Percentiles rank a stretch among this genome's conserved stretches.
These are phyloP conservation scores for Disparrhopalites patrizii DNA, from an alignment of 2,888 invertebrate genomes.

Conservation along the genomic window DNA sequence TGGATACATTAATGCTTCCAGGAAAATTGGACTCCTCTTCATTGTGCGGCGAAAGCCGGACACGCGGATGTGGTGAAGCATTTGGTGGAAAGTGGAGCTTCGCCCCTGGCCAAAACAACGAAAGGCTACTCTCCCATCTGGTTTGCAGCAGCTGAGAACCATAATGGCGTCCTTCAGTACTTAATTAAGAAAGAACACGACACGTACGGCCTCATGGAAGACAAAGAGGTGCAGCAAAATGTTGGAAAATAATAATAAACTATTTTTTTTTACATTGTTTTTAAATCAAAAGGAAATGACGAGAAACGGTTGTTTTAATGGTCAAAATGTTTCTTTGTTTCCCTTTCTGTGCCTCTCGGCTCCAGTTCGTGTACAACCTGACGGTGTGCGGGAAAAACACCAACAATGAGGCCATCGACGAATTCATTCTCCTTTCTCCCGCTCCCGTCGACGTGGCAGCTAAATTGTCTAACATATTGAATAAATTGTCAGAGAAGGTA, in stretches of 20 bases:
- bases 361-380: conserved; percentile 88
- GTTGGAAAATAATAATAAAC: neutral
- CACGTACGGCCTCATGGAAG: conserved; percentile 95
- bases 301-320: neutral
- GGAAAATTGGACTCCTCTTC: conserved; percentile 93
- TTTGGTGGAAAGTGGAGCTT: conserved; percentile 91
- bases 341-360: too few species aligned
- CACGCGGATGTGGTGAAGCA: conserved; percentile 91
- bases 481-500: conserved; percentile 75
- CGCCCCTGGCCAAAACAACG: conserved; percentile 90
- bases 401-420: conserved; percentile 93
- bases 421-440: conserved; percentile 97
- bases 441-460: conserved; percentile 98
- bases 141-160: conserved; percentile 96
- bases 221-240: conserved; percentile 65
- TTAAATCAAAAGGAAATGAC: neutral
- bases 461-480: conserved; percentile 88
- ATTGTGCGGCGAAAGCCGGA: conserved; percentile 91
- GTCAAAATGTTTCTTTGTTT: too few species aligned
- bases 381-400: conserved; percentile 97
- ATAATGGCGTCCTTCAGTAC: conserved; percentile 92
- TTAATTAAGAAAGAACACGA: conserved; percentile 97
- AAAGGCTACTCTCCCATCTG: conserved; percentile 95
- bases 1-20: conserved; percentile 42
- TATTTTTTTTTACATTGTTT: neutral